These are phyloP conservation scores for Bolinopsis microptera DNA, from an alignment of 37 sponge, comb jelly and placozoan genomes.

Conservation along the genomic window DNA sequence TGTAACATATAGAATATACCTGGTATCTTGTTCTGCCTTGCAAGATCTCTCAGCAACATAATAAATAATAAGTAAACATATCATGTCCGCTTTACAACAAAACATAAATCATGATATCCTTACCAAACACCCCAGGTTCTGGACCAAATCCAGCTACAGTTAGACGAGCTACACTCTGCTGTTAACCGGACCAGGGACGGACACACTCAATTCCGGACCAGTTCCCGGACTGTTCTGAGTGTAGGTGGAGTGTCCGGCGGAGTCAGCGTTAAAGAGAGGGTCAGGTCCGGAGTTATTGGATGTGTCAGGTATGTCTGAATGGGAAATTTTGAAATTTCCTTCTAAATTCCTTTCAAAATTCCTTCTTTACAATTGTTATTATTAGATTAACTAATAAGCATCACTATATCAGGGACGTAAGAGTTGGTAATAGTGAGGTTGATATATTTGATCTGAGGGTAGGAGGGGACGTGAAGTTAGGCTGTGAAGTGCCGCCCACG, in stretches of 20 bases:
- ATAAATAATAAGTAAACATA: too few species aligned
- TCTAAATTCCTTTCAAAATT: too few species aligned
- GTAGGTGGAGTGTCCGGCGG: neutral
- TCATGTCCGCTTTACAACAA: too few species aligned
- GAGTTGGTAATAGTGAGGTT: neutral
- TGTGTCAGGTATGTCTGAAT: conserved; percentile 41
- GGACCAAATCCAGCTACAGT: neutral
- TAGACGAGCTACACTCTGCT: neutral
- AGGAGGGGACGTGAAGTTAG: conserved; percentile 2
- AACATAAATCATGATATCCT: too few species aligned
- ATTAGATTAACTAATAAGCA: too few species aligned
- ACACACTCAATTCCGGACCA: neutral
- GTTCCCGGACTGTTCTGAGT: neutral
- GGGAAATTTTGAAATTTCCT: neutral
- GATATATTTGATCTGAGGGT: neutral
- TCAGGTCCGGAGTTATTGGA: conserved; percentile 13
- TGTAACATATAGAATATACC: too few species aligned
- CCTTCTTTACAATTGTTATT: too few species aligned
- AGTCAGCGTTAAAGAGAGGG: neutral
- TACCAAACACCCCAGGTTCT: too few species aligned
- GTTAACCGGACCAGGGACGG: neutral
- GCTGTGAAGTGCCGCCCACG: conserved; percentile 49
- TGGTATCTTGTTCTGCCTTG: too few species aligned
- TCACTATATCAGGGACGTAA: neutral
- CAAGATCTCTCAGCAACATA: too few species aligned